These are phyloP conservation scores for Aporophyla nigra DNA, from an alignment of 2,888 invertebrate species.

Conservation along the genomic window DNA sequence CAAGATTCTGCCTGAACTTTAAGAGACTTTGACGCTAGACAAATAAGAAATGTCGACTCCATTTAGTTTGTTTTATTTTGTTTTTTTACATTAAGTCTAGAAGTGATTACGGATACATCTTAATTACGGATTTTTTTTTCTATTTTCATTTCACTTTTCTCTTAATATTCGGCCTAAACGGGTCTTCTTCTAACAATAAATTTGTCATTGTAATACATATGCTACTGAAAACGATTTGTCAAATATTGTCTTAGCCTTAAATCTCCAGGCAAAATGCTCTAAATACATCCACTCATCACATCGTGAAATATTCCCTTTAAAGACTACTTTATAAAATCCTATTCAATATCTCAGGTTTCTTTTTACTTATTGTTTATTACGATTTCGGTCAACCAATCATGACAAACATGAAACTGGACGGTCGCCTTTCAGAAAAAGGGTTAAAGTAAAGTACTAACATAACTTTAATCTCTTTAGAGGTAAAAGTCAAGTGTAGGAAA, in stretches of 20 bases:
- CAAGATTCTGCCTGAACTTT: too few relatives aligned
- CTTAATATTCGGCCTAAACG: too few relatives aligned
- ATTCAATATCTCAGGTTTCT: neutral
- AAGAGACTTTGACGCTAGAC: too few relatives aligned
- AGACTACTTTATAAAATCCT: neutral
- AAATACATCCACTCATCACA: neutral
- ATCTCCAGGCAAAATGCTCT: neutral
- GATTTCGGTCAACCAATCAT: neutral
- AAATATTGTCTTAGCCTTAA: neutral
- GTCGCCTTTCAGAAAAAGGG: constrained; percentile 4
- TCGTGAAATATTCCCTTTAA: neutral
- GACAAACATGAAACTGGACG: neutral
- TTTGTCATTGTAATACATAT: too few relatives aligned
- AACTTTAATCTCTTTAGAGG: constrained; percentile 3
- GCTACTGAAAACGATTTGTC: neutral
- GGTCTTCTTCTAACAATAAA: too few relatives aligned
- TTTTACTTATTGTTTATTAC: neutral
- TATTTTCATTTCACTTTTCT: too few relatives aligned
- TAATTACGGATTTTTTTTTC: too few relatives aligned
- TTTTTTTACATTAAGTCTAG: too few relatives aligned
- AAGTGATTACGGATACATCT: too few relatives aligned
- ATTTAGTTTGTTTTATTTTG: too few relatives aligned
- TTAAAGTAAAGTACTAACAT: neutral
- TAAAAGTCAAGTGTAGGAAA: constrained; percentile 10
- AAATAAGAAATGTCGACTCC: too few relatives aligned